Evolutionary conservation across 2,888 invertebrate genomes (phyloP), one percentile per base, ranked within the genome.

Genomic region (Brachyopa scutellaris): DNA sequence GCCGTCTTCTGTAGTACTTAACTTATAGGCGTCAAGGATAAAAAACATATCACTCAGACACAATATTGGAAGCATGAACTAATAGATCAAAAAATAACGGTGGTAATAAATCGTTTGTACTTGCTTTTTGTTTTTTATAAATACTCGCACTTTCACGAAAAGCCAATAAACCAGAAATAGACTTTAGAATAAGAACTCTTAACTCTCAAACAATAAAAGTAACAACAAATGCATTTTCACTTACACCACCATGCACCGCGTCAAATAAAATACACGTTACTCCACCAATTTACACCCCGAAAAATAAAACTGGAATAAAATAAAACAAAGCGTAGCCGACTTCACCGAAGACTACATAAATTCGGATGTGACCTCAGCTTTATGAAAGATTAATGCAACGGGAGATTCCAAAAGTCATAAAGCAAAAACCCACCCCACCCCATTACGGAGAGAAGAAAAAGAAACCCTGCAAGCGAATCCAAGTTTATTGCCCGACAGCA

Each of bases 341-440:
- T 59, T 55, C 51, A 47, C 49, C 42, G 36, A 13, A 69, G 57
- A 82, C 77, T 82, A 67, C 82, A 82, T 82, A 82, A 82, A 82
- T 82, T 77, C 70, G 61, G 38, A 67, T 82, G 77, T 77, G 82
- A 82, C 82, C 82, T 82, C 77, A 61, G 61, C 70, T 66, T 77
- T 82, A 82, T 82, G 40, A 82, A 82, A 82, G 82, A 82, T 82
- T 82, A 82, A 82, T 82, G 82, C 70, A 77, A 70, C 55, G 40
- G 59, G 77, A 82, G 64, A 82, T 72, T 82, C 62, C 72, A 82
- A 53, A 70, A 82, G 77, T 77, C 82, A 82, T 82, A 82, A 82
- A 77, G 82, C 82, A 82, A 82, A 73, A 82, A 67, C 70, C 82
- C 61, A 49, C 77, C 80, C 59, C n/a, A n/a, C n/a, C n/a, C 64